Evolutionary conservation across 2,113 vertebrate genomes (phyloP).

Genomic region (Taxidea taxus): DNA sequence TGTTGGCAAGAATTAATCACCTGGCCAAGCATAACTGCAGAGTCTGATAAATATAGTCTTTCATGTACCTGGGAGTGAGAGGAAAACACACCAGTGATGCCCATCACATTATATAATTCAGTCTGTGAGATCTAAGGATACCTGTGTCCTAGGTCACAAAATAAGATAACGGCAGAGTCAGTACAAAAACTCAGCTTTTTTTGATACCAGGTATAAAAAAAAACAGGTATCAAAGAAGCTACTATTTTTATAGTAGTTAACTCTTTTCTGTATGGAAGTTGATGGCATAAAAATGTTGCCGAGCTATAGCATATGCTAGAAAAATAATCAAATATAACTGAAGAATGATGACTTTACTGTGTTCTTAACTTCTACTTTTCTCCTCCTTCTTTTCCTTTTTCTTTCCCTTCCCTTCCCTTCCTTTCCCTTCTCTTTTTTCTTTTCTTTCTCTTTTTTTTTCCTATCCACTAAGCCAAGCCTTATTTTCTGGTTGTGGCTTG

Average conservation of each 20-base stretch:
- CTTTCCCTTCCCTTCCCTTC: rapidly evolving
- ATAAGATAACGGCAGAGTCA: neutral
- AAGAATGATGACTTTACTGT: neutral
- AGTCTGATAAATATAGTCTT: neutral
- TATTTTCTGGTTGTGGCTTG: neutral
- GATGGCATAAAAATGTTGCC: neutral
- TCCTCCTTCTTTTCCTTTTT: no score
- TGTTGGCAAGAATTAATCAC: neutral
- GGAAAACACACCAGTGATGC: neutral
- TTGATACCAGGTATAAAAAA: neutral
- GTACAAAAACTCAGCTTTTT: neutral
- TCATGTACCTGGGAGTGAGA: neutral
- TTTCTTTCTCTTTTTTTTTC: neutral
- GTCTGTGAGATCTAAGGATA: neutral
- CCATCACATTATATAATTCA: neutral
- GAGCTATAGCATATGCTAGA: neutral
- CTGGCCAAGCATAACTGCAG: neutral
- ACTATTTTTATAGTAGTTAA: neutral
- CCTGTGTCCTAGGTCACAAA: neutral
- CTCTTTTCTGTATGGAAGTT: neutral
- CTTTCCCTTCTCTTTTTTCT: rapidly evolving
- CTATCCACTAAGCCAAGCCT: neutral
- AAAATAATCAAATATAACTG: neutral
- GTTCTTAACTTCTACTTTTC: neutral
- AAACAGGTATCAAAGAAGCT: neutral